A percentile compares a stretch with the other conserved stretches of the same genome.
Evolutionary conservation across 2,888 invertebrate species (phyloP).

Genomic region (Clanis bilineata): DNA sequence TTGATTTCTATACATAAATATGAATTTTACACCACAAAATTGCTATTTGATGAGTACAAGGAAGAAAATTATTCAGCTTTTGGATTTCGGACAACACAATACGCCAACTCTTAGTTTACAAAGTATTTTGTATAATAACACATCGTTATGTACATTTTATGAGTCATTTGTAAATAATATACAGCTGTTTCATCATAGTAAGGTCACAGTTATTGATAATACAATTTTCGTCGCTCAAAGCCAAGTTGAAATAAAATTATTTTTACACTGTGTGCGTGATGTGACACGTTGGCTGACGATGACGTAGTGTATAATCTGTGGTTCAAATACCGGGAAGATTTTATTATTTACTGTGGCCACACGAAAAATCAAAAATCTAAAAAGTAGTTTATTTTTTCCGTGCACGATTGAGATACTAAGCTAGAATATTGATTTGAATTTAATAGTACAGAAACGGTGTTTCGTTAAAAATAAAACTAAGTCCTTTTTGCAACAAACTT

Average conservation of each 20-base stretch:
- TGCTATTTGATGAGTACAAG: too few relatives aligned
- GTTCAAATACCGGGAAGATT: not conserved
- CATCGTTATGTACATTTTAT: not conserved
- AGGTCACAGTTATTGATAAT: conserved; percentile 15
- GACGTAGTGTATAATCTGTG: not conserved
- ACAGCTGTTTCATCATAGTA: conserved; percentile 2
- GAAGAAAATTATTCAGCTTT: too few relatives aligned
- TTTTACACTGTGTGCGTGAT: not conserved
- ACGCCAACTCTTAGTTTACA: not conserved
- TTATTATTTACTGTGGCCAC: not conserved
- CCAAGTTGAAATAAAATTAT: not conserved
- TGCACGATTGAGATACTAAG: too few relatives aligned
- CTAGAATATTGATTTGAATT: too few relatives aligned
- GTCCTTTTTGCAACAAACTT: too few relatives aligned
- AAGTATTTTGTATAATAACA: not conserved
- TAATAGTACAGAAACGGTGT: too few relatives aligned
- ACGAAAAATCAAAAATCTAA: not conserved
- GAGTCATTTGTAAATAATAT: conserved; percentile 15
- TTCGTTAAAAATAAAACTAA: too few relatives aligned
- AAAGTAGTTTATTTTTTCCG: too few relatives aligned
- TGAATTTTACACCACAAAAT: too few relatives aligned
- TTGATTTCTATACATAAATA: not conserved
- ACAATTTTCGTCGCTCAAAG: conserved; percentile 7
- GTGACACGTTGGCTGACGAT: conserved; percentile 10
- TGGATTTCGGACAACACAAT: too few relatives aligned